phyloP scores from a whole-genome alignment of 2,797 vertebrate genomes.

The Oryzias sinensis region DNA sequence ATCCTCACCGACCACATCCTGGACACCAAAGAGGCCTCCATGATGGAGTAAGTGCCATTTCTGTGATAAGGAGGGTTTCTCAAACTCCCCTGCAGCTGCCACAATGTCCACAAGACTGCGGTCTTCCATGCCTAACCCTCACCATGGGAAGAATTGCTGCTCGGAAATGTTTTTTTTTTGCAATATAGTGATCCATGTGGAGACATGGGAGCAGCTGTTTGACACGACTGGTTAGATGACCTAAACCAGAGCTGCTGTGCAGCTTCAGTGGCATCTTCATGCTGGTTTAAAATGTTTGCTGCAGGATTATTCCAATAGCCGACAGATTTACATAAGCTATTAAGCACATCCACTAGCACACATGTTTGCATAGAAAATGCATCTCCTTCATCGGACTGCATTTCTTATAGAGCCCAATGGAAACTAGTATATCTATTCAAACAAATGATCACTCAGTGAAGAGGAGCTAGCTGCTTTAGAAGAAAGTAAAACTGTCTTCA shows the following conservation, averaged over 20 bases:
- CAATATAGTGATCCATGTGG: no score
- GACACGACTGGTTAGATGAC: no score
- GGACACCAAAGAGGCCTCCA: conserved; percentile 95
- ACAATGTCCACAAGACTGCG: background rate
- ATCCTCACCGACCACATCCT: conserved; percentile 97
- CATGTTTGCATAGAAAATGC: background rate
- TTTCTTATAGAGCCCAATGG: no score
- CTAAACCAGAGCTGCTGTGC: background rate
- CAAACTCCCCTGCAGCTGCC: background rate
- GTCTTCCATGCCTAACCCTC: no score
- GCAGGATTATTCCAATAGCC: conserved; percentile 50
- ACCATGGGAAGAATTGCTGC: background rate
- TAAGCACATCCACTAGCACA: conserved; percentile 44
- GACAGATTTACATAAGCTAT: conserved; percentile 54
- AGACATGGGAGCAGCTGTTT: no score
- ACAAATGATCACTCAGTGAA: no score
- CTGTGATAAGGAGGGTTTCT: background rate
- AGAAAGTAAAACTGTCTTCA: no score
- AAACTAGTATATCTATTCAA: no score
- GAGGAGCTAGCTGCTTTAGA: no score
- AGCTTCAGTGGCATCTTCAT: conserved; percentile 1
- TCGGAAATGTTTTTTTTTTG: background rate
- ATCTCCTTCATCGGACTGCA: background rate
- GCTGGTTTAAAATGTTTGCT: conserved; percentile 39
- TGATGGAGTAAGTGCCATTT: conserved; percentile 89